Percentiles rank a stretch among this genome's conserved stretches.
Conservation (phyloP, 2,797 vertebrate species). For the Zalophus californianus region DNA sequence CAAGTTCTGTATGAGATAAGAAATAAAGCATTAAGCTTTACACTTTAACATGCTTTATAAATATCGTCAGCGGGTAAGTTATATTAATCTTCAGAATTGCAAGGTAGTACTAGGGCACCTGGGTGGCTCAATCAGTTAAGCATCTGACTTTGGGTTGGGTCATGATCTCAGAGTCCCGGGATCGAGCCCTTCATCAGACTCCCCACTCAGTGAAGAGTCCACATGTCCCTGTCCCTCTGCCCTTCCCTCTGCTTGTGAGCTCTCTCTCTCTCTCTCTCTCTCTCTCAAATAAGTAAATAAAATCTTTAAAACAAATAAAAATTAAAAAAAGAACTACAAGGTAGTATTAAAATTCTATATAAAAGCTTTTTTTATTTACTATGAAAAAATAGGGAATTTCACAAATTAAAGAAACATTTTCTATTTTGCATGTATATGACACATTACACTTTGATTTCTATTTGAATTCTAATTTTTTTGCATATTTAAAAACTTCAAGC, state of each 20-base stretch:
- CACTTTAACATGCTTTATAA: not conserved
- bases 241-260: not conserved
- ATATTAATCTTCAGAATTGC: not conserved
- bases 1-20: not conserved
- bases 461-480: not conserved
- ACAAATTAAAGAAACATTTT: not conserved
- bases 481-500: constrained; percentile 35
- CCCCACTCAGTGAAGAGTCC: not conserved
- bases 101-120: not conserved
- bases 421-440: not conserved
- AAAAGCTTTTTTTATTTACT: not conserved
- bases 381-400: not conserved
- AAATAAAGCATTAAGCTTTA: not conserved
- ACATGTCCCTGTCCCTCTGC: not conserved
- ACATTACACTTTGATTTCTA: not conserved
- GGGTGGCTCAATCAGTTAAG: not conserved
- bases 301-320: not conserved
- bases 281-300: not conserved
- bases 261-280: not conserved
- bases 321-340: not conserved
- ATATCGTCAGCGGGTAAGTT: not conserved
- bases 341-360: not conserved
- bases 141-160: not conserved
- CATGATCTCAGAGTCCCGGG: not conserved
- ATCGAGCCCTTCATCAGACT: not conserved